Conservation (phyloP, 2,797 vertebrate genomes). For the Eidolon dupreanum region DNA sequence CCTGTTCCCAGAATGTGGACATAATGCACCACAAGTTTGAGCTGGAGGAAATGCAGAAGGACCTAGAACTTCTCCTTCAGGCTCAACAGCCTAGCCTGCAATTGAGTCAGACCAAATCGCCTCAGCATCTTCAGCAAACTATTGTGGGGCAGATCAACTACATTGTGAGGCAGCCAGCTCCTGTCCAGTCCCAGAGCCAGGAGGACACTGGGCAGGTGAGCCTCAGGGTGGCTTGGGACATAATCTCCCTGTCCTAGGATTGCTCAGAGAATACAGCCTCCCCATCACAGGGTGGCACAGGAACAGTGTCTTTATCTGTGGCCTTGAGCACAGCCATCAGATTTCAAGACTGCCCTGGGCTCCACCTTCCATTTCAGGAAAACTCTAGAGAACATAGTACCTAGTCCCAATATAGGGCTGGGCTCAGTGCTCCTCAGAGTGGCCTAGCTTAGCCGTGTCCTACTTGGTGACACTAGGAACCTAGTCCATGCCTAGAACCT, state of each 20-base stretch:
- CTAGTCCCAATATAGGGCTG: background rate
- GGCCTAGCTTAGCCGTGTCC: background rate
- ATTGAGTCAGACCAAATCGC: constrained; percentile 85
- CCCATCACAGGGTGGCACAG: background rate
- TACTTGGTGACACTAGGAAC: background rate
- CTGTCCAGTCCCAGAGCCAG: constrained; percentile 83
- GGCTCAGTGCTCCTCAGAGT: background rate
- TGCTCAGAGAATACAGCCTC: background rate
- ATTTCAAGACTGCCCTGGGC: background rate
- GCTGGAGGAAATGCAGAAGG: constrained; percentile 89
- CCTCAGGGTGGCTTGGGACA: background rate
- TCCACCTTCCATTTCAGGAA: background rate
- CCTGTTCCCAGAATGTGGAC: constrained; percentile 87
- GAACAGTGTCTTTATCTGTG: background rate
- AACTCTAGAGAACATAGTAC: background rate
- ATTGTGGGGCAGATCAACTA: constrained; percentile 88
- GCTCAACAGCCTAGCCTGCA: constrained; percentile 88
- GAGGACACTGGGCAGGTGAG: constrained; percentile 83
- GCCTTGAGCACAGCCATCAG: background rate
- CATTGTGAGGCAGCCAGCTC: constrained; percentile 86
- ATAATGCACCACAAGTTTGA: constrained; percentile 88
- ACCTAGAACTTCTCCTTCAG: constrained; percentile 88
- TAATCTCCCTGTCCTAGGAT: background rate
- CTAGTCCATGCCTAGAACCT: background rate
- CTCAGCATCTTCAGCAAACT: constrained; percentile 86